Percentiles rank a stretch among this genome's conserved stretches.
phyloP scores from a whole-genome alignment of 2,888 invertebrate genomes.

The Ferdinandea cuprea region DNA sequence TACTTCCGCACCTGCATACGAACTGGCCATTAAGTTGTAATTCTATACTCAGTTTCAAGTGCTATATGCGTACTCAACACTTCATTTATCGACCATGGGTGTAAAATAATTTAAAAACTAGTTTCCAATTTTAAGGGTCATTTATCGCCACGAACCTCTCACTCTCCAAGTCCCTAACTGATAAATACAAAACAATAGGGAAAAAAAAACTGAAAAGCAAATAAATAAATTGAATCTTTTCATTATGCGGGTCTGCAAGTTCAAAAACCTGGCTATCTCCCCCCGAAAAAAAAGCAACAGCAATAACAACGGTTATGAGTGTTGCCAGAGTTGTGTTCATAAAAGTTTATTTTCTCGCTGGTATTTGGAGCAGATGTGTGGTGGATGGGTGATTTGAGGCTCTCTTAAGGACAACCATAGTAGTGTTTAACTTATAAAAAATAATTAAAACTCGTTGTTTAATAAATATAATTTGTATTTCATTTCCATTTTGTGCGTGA shows the following conservation, averaged over 20 bases:
- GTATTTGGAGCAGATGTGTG: too few relatives aligned
- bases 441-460: too few relatives aligned
- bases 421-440: too few relatives aligned
- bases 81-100: slow-evolving; percentile 17
- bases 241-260: slow-evolving; percentile 66
- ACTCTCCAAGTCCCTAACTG: neutral
- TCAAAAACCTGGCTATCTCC: slow-evolving; percentile 63
- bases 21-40: neutral
- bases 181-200: slow-evolving; percentile 4
- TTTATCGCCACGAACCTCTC: slow-evolving; percentile 6
- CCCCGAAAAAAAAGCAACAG: slow-evolving; percentile 31
- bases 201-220: slow-evolving; percentile 34
- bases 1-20: slow-evolving; percentile 43
- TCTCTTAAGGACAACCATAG: too few relatives aligned
- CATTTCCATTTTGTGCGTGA: too few relatives aligned
- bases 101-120: slow-evolving; percentile 28
- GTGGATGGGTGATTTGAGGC: too few relatives aligned
- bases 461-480: too few relatives aligned
- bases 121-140: slow-evolving; percentile 42
- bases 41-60: neutral
- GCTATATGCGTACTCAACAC: neutral
- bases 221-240: slow-evolving; percentile 59
- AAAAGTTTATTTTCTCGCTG: too few relatives aligned
- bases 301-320: too few relatives aligned
- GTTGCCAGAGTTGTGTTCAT: too few relatives aligned